A percentile compares a stretch with the other conserved stretches of the same genome.
These are phyloP conservation scores for Neolamprologus sp. DNA, from an alignment of 2,113 vertebrate species.

Conservation along the genomic window DNA sequence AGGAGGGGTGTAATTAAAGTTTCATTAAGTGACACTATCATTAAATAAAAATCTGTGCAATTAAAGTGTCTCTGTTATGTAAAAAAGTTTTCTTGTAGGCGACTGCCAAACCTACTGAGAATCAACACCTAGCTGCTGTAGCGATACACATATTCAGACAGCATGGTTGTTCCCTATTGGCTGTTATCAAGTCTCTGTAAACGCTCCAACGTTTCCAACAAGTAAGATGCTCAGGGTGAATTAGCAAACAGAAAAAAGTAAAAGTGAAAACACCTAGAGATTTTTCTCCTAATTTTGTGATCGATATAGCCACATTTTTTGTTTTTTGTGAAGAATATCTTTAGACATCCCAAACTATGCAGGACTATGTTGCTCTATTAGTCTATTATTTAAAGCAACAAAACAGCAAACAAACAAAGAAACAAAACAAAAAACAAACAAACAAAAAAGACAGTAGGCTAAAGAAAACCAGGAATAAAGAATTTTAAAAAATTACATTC, in stretches of 20 bases:
- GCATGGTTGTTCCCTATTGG: background rate
- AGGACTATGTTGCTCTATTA: background rate
- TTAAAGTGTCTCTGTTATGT: constrained; percentile 12
- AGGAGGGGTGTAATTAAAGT: constrained; percentile 32
- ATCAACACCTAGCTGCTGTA: background rate
- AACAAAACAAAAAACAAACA: background rate
- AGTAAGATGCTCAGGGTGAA: background rate
- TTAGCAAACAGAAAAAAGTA: background rate
- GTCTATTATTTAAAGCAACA: background rate
- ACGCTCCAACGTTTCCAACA: background rate
- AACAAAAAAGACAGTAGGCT: background rate
- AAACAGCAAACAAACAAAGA: background rate
- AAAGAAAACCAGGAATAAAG: background rate
- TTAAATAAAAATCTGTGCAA: constrained; percentile 21
- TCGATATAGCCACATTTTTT: background rate
- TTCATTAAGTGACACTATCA: constrained; percentile 30
- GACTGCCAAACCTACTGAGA: background rate
- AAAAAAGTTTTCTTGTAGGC: background rate
- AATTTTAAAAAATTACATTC: background rate
- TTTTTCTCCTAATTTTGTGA: background rate
- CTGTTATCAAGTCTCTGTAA: background rate
- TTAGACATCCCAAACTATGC: background rate
- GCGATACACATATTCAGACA: background rate
- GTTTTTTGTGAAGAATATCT: background rate
- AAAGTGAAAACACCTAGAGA: background rate